Base-by-base conservation (phyloP, 2,888 invertebrate species). In the Sylvicola fuscatus region DNA sequence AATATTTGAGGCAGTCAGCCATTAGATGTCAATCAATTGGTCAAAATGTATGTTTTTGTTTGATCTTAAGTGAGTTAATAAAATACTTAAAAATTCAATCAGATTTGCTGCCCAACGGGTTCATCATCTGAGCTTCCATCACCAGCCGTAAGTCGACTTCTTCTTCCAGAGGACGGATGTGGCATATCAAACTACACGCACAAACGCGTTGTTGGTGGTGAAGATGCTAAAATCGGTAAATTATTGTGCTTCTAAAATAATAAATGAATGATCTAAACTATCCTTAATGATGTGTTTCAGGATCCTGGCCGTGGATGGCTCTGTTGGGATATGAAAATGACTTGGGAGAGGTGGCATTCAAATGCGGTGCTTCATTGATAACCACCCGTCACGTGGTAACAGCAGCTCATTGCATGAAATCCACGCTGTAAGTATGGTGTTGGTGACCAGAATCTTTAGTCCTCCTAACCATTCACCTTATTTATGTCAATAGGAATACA, bases 281-380 rank as follows among this genome's bases (percentile, higher is more conserved):
- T 27, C 33, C 36, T 31, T 27, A 38, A 27, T 17, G 17, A 26
- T 33, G 14, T 21, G 3, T 35, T 35, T 34, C 11, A 75, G 81
- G 76, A 14, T 70, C 74, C 35, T 83, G 80, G 70, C 84, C 84
- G 1, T 86, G 83, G 82, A 67, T 81, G 44, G 72, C 71, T 0
- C 66, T 74, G 3, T 56, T 84, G 27, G 84, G 82, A 0, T 84
- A 79, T 50, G 63, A 59, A 41, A 55, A 52, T 37, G 55, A 59
- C 45, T 55, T 58, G 17, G 58, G 47, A 31, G 46, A 39, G 3
- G 49, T 42, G 2, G 47, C 51, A 0, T 60, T 55, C 12, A 58
- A 54, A 41, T 59, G 59, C 37, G 60, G 59, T 2, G 82, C 78
- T 3, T 66, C 72, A 12, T 58, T 83, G 13, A 65, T 83, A 43